These are phyloP conservation scores for Pipistrellus kuhlii DNA, from an alignment of 2,797 vertebrate genomes.

Conservation along the genomic window DNA sequence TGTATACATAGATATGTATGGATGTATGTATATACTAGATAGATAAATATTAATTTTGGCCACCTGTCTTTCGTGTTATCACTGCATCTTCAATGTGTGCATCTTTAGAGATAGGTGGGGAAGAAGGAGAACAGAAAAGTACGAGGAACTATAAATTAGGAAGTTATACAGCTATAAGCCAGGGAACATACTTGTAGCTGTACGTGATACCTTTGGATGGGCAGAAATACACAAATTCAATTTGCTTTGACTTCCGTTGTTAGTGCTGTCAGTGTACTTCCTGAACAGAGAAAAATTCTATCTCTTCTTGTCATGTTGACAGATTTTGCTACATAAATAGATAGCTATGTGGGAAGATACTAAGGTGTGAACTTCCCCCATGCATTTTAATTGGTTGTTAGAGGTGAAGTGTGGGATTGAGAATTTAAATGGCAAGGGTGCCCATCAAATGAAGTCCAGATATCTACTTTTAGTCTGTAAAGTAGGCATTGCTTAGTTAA, in stretches of 20 bases:
- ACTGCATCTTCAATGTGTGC: not conserved
- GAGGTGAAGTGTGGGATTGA: constrained; percentile 57
- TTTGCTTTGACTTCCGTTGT: constrained; percentile 75
- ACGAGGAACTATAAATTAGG: not conserved
- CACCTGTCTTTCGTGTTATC: not conserved
- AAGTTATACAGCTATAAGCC: not conserved
- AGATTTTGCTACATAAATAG: constrained; percentile 81
- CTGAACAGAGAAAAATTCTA: constrained; percentile 67
- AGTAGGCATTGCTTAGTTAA: constrained; percentile 49
- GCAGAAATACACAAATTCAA: constrained; percentile 31
- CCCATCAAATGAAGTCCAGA: constrained; percentile 62
- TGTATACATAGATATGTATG: not conserved
- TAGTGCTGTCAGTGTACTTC: constrained; percentile 73
- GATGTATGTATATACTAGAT: not conserved
- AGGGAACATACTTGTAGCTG: not conserved
- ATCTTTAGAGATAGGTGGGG: not conserved
- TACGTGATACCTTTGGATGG: not conserved
- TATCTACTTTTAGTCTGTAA: constrained; percentile 55
- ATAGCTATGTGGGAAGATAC: constrained; percentile 80
- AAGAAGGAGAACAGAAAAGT: not conserved
- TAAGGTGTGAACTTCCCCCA: constrained; percentile 76
- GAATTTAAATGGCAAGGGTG: constrained; percentile 74
- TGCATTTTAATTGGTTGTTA: constrained; percentile 77
- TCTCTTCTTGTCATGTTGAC: constrained; percentile 77
- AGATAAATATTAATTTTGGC: not conserved